A percentile compares a stretch with the other conserved stretches of the same genome.
Conservation (phyloP, 2,797 vertebrate genomes). For the Rhabdophis nuchalis region DNA sequence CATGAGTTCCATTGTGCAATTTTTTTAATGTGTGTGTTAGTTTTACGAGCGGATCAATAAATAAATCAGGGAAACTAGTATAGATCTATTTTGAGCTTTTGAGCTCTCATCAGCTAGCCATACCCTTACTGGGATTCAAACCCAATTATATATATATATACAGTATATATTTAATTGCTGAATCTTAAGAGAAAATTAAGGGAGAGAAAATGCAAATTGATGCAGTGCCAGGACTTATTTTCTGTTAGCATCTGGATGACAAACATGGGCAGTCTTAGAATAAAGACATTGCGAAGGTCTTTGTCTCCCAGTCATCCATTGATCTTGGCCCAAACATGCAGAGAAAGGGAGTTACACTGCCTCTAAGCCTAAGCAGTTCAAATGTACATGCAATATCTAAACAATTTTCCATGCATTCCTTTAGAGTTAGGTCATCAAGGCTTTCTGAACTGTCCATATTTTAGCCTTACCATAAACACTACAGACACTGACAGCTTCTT, state of each 20-base stretch:
- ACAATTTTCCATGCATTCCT: conserved; percentile 16
- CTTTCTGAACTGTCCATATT: conserved; percentile 23
- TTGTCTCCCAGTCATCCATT: neutral
- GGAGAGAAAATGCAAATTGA: neutral
- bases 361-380: conserved; percentile 2
- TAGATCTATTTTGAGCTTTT: no score
- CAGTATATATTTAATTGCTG: neutral
- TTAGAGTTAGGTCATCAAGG: neutral
- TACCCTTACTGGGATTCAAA: no score
- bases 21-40: no score
- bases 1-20: no score
- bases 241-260: conserved; percentile 11
- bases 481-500: conserved; percentile 18
- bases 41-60: no score
- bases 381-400: neutral
- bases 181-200: neutral
- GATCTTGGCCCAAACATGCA: neutral
- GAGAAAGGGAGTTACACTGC: conserved; percentile 1
- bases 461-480: neutral
- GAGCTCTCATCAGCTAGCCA: no score
- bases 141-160: no score
- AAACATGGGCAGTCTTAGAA: neutral
- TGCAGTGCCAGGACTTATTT: neutral
- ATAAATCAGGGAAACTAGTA: no score
- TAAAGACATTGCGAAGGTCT: neutral